Conservation (phyloP, 2,888 invertebrate species). For the Odontothrips loti region DNA sequence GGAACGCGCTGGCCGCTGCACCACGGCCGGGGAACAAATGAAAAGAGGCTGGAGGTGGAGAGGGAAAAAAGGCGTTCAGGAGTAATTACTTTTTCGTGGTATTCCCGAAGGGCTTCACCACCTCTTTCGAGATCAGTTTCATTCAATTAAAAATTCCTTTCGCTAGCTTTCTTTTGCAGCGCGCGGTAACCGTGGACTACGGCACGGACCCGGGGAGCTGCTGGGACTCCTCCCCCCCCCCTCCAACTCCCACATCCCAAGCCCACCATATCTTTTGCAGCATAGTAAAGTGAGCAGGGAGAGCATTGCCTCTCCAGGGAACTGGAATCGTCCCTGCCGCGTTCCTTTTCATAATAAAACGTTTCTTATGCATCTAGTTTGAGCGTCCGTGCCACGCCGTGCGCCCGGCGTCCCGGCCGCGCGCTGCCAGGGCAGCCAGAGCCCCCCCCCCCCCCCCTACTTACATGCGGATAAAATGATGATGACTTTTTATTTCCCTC, state of each 20-base stretch:
- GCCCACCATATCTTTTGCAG: conserved; percentile 6
- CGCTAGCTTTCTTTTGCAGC: neutral
- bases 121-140: conserved; percentile 8
- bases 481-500: no score
- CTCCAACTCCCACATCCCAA: neutral
- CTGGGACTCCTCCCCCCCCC: no score
- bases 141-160: conserved; percentile 27
- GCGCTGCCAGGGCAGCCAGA: neutral
- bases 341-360: conserved; percentile 23
- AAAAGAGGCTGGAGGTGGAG: neutral
- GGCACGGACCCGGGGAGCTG: neutral
- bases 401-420: neutral
- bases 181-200: no score
- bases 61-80: neutral
- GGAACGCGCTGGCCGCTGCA: neutral
- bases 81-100: conserved; percentile 21
- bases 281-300: conserved; percentile 5
- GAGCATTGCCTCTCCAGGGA: conserved; percentile 9
- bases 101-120: conserved; percentile 16
- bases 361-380: conserved; percentile 17
- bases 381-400: neutral
- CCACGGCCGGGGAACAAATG: neutral
- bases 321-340: conserved; percentile 12
- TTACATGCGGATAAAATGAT: no score
- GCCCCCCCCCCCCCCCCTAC: no score